Base-by-base conservation (phyloP, 1,140 invertebrate genomes). In the Drosophila nannoptera region DNA sequence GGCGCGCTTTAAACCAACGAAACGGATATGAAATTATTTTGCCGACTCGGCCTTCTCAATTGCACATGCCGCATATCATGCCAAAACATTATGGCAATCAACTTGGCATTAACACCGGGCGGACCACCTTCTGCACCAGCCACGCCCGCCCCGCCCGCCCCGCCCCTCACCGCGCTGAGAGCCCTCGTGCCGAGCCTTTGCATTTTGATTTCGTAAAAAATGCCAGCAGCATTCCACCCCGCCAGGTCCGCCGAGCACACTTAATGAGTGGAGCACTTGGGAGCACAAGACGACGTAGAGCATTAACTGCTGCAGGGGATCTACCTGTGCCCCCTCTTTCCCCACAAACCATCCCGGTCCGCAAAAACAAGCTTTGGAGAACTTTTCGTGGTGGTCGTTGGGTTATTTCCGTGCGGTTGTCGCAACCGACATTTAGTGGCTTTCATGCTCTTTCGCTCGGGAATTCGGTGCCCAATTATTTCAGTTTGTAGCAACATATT, bases 391-490 rank as follows among this genome's bases (percentile, higher is more conserved):
- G 52, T 36, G 53, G 36, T 42, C 45, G 43, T 36, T 52, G 7
- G 29, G 33, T 40, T 35, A 9, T 40, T 46, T 46, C 43, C 29
- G 11, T 63, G 60, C 4, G 62, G 52, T 43, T 71, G 14, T 55
- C 67, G 49, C 59, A 60, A 75, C 73, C 75, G 50, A 60, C 62
- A 68, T 66, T 77, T 75, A 77, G 75, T 75, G 73, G 73, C 55
- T 77, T 72, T 75, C 62, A 35, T 61, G 55, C 56, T 46, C 53
- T 71, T 62, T 71, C 22, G 43, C 4, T 54, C 60, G 60, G 35
- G 45, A 67, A 77, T 68, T 76, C 71, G 75, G 63, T 69, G 75
- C 62, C 54, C 73, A 77, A 77, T 72, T 77, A 75, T 75, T 77
- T 75, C 50, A 77, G 76, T 77, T 77, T 72, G 69, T 71, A 42